Percentiles rank a stretch among this genome's conserved stretches.
These are phyloP conservation scores for Bryconaethiops microstoma DNA, from an alignment of 2,797 vertebrate species.

Conservation along the genomic window DNA sequence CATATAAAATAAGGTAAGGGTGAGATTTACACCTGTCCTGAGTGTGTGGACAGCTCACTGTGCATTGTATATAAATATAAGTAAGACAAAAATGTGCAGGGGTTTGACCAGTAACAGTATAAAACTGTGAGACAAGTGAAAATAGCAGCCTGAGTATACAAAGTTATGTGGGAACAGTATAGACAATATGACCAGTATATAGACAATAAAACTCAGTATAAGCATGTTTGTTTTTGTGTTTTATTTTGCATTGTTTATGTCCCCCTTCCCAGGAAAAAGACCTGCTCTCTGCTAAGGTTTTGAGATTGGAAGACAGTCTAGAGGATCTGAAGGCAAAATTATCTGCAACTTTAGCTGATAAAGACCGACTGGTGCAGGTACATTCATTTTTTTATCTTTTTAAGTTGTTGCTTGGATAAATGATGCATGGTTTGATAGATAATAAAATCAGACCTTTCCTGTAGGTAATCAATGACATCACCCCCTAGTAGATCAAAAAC, in stretches of 20 bases:
- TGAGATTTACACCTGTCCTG: too few species aligned
- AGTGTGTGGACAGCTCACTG: too few species aligned
- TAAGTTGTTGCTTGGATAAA: not conserved
- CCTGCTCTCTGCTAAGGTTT: conserved; percentile 69
- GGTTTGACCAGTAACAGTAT: too few species aligned
- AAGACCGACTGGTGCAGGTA: conserved; percentile 73
- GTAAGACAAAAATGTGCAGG: too few species aligned
- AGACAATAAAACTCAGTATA: too few species aligned
- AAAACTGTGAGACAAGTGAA: too few species aligned
- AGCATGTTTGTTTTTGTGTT: too few species aligned
- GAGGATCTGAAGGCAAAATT: conserved; percentile 70
- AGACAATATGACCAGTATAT: too few species aligned
- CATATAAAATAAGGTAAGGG: too few species aligned
- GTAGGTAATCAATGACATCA: not conserved
- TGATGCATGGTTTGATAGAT: not conserved
- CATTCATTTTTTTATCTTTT: not conserved
- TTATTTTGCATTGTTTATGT: not conserved
- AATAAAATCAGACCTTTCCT: not conserved
- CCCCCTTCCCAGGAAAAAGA: conserved; percentile 74
- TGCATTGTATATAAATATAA: too few species aligned
- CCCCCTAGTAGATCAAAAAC: not conserved
- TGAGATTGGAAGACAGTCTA: conserved; percentile 71
- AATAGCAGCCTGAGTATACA: too few species aligned
- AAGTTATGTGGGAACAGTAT: too few species aligned
- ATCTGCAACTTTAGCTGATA: conserved; percentile 61